These are phyloP conservation scores for Marronus borbonicus DNA, from an alignment of 2,888 invertebrate genomes.

Conservation along the genomic window DNA sequence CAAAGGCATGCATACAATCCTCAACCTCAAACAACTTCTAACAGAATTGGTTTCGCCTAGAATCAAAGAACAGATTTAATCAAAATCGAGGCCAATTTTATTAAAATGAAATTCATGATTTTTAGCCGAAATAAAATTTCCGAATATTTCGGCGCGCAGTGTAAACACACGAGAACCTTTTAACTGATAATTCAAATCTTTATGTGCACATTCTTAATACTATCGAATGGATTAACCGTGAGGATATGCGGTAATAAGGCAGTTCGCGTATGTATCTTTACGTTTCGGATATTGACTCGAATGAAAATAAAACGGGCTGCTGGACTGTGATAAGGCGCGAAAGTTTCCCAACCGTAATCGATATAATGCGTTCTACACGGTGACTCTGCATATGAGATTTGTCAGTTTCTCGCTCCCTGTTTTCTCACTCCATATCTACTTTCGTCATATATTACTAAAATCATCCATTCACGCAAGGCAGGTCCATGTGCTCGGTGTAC, in stretches of 20 bases:
- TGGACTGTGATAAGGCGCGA: conserved; percentile 65
- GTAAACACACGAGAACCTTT: neutral
- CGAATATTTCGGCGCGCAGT: neutral
- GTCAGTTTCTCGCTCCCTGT: conserved; percentile 52
- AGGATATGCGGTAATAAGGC: conserved; percentile 40
- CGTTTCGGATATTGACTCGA: conserved; percentile 64
- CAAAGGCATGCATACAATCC: too few relatives aligned
- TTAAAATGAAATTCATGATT: neutral
- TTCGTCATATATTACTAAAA: conserved; percentile 51
- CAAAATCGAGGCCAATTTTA: neutral
- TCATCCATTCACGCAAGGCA: conserved; percentile 45
- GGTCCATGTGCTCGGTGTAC: conserved; percentile 54
- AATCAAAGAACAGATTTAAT: neutral
- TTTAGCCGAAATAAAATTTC: neutral
- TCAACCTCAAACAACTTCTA: too few relatives aligned
- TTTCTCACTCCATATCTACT: conserved; percentile 19
- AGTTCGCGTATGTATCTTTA: conserved; percentile 50
- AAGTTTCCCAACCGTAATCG: conserved; percentile 62
- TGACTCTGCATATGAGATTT: conserved; percentile 59
- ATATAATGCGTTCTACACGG: conserved; percentile 61
- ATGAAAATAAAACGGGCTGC: conserved; percentile 64
- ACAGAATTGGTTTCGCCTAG: neutral
- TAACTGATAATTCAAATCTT: conserved; percentile 22
- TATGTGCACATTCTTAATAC: conserved; percentile 17
- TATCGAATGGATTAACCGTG: conserved; percentile 30